A percentile compares a stretch with the other conserved stretches of the same genome.
Evolutionary conservation across 2,797 vertebrate genomes (phyloP).

Genomic region (Centroberyx gerrardi): DNA sequence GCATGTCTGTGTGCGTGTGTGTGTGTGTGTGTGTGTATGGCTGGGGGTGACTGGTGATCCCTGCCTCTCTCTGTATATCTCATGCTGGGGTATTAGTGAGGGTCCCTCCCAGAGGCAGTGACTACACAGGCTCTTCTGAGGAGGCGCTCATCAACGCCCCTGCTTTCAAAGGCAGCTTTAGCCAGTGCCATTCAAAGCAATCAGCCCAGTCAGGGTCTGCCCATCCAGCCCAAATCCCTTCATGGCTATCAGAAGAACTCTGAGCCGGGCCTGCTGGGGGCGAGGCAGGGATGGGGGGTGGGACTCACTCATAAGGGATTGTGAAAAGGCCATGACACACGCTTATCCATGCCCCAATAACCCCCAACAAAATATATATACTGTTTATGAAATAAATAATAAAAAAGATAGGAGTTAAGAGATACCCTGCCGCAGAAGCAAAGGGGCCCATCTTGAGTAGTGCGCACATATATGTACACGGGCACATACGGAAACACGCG

Average conservation of each 20-base stretch:
- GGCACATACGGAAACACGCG: conserved; percentile 35
- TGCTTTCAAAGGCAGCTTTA: conserved; percentile 85
- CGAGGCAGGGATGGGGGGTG: conserved; percentile 78
- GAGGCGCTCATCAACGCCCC: conserved; percentile 81
- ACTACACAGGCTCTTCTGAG: conserved; percentile 82
- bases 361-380: conserved; percentile 82
- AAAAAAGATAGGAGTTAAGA: conserved; percentile 59
- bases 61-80: conserved; percentile 81
- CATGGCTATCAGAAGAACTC: conserved; percentile 86
- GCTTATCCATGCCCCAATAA: conserved; percentile 87
- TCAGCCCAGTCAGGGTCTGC: conserved; percentile 85
- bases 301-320: conserved; percentile 85
- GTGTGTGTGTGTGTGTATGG: conserved; percentile 57
- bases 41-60: conserved; percentile 82
- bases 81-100: conserved; percentile 81
- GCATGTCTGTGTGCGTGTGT: conserved; percentile 47
- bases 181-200: conserved; percentile 85
- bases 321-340: conserved; percentile 87
- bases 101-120: conserved; percentile 85
- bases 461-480: conserved; percentile 58
- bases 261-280: conserved; percentile 84
- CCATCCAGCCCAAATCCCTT: conserved; percentile 88
- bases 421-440: conserved; percentile 61
- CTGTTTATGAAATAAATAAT: conserved; percentile 76
- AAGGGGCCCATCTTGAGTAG: conserved; percentile 58